These are phyloP conservation scores for Drosophila niveifrons DNA, from an alignment of 2,888 invertebrate genomes.

Conservation along the genomic window DNA sequence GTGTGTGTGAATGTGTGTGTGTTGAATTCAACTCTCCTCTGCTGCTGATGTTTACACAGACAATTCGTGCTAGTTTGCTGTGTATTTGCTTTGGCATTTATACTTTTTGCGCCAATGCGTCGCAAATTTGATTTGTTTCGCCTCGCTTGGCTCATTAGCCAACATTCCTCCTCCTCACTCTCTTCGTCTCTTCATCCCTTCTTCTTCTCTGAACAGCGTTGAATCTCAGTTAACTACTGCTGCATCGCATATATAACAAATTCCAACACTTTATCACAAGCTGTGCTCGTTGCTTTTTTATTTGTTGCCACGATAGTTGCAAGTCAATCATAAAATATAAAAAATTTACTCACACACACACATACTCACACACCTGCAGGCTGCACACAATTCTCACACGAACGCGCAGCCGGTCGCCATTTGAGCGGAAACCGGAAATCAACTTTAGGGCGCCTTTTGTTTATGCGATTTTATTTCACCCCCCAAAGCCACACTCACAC, in stretches of 20 bases:
- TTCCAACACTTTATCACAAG: constrained; percentile 25
- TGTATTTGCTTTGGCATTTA: constrained; percentile 33
- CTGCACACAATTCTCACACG: constrained; percentile 74
- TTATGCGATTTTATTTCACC: constrained; percentile 64
- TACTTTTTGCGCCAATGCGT: constrained; percentile 36
- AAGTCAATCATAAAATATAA: constrained; percentile 78
- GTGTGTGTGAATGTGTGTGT: constrained; percentile 1
- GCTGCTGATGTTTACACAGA: constrained; percentile 30
- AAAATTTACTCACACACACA: constrained; percentile 52
- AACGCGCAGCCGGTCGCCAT: constrained; percentile 67
- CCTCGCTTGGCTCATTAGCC: constrained; percentile 39
- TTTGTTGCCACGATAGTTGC: constrained; percentile 19
- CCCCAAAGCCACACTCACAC: constrained; percentile 26
- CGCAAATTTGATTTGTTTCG: constrained; percentile 35
- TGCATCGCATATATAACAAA: constrained; percentile 16
- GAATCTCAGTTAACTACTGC: constrained; percentile 31
- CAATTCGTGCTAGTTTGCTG: constrained; percentile 25
- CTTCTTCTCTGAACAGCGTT: not conserved
- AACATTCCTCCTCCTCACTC: too few species aligned
- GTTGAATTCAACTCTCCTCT: constrained; percentile 5
- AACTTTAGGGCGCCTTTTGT: constrained; percentile 77
- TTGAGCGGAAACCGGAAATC: constrained; percentile 79
- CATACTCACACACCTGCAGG: constrained; percentile 53
- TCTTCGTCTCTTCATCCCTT: not conserved
- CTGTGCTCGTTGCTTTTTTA: not conserved